A percentile compares a stretch with the other conserved stretches of the same genome.
Evolutionary conservation across 2,888 invertebrate species (phyloP).

Genomic region (Falcaria lacertinaria): DNA sequence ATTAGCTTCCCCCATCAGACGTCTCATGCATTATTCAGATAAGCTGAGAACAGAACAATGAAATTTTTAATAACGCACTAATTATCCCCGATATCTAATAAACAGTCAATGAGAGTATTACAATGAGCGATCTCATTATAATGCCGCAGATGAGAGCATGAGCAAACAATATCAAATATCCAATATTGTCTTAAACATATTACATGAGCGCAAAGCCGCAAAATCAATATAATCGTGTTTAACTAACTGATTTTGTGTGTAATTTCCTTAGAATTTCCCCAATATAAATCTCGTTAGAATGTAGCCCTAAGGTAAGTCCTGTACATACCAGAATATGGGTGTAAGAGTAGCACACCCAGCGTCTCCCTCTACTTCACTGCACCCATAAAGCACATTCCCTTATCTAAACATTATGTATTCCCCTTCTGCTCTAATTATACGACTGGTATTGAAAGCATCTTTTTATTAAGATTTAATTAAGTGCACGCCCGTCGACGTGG

Average conservation of each 20-base stretch:
- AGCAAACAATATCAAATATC: slow-evolving; percentile 39
- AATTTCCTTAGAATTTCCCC: slow-evolving; percentile 43
- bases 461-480: slow-evolving; percentile 73
- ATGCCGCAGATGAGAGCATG: slow-evolving; percentile 14
- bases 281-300: slow-evolving; percentile 33
- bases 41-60: slow-evolving; percentile 26
- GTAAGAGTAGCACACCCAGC: too few species aligned
- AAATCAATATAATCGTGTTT: slow-evolving; percentile 56
- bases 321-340: too few species aligned
- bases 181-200: slow-evolving; percentile 46
- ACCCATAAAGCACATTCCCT: slow-evolving; percentile 25
- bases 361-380: slow-evolving; percentile 11
- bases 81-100: slow-evolving; percentile 4
- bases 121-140: slow-evolving; percentile 8
- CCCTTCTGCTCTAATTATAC: slow-evolving; percentile 34
- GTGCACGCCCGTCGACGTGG: slow-evolving; percentile 36
- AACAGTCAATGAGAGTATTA: slow-evolving; percentile 3
- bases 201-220: slow-evolving; percentile 34
- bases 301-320: slow-evolving; percentile 15
- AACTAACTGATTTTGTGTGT: slow-evolving; percentile 39
- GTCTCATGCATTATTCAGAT: slow-evolving; percentile 48
- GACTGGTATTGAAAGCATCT: slow-evolving; percentile 21
- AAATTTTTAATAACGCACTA: slow-evolving; percentile 18
- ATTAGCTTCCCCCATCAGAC: slow-evolving; percentile 50
- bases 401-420: slow-evolving; percentile 29